Conservation (phyloP, 2,888 invertebrate species). For the Stenodema calcarata region DNA sequence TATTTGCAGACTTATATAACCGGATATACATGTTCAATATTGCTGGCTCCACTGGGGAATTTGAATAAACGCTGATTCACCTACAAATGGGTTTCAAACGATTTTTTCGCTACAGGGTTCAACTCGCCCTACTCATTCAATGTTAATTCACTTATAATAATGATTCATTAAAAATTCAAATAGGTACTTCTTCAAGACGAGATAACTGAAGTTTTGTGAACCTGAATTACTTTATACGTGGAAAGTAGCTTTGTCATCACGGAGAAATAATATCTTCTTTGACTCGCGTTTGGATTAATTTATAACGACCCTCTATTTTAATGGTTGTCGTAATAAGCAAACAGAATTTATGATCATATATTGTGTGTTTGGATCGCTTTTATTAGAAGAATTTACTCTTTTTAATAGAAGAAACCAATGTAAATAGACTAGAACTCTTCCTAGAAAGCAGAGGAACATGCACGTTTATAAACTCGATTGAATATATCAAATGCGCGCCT, state of each 20-base stretch:
- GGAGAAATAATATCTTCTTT: neutral
- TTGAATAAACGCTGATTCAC: neutral
- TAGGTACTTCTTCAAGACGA: neutral
- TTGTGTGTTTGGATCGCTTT: too few relatives aligned
- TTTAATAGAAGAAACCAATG: too few relatives aligned
- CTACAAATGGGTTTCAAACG: neutral
- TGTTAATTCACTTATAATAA: neutral
- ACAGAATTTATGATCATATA: too few relatives aligned
- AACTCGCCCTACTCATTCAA: neutral
- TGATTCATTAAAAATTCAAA: neutral
- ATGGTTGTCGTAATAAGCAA: too few relatives aligned
- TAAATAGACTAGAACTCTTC: too few relatives aligned
- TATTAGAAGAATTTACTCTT: too few relatives aligned
- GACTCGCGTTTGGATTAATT: too few relatives aligned
- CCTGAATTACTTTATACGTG: neutral
- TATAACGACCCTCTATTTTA: too few relatives aligned
- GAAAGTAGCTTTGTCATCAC: neutral
- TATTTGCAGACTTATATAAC: neutral
- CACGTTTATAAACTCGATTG: too few relatives aligned
- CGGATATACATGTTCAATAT: neutral
- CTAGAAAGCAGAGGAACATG: too few relatives aligned
- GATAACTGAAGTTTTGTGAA: neutral
- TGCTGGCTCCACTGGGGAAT: neutral
- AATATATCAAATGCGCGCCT: too few relatives aligned
- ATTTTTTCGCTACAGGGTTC: neutral